Percentiles rank a stretch among this genome's conserved stretches.
Conservation (phyloP, 2,797 vertebrate genomes). For the Neostethus bicornis region DNA sequence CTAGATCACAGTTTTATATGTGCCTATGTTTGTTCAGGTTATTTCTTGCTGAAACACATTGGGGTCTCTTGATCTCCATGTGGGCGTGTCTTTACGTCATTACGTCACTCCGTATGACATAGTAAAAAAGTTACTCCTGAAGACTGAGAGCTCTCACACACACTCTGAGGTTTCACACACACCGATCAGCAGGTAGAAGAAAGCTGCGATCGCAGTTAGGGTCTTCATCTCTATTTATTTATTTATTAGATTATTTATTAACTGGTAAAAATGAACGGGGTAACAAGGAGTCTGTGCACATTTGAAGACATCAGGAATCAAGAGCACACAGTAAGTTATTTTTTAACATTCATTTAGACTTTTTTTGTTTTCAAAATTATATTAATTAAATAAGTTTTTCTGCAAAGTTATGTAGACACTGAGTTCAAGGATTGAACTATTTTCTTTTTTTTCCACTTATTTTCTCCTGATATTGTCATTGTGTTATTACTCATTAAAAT, state of each 20-base stretch:
- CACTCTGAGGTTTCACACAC: background rate
- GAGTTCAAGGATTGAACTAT: background rate
- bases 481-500: background rate
- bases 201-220: constrained; percentile 1
- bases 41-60: too few relatives aligned
- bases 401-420: background rate
- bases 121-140: constrained; percentile 11
- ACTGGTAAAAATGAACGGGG: constrained; percentile 70
- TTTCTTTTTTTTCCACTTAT: background rate
- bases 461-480: background rate
- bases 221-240: constrained; percentile 8
- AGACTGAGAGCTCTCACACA: background rate
- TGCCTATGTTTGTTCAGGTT: constrained; percentile 1
- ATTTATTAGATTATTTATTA: constrained; percentile 42
- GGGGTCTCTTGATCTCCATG: constrained; percentile 29
- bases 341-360: background rate
- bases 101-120: constrained; percentile 52
- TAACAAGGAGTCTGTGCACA: constrained; percentile 76
- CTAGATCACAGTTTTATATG: background rate
- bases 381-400: too few relatives aligned
- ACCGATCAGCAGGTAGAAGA: constrained; percentile 3
- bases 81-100: constrained; percentile 36
- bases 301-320: constrained; percentile 75
- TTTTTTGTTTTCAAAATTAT: too few relatives aligned
- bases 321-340: constrained; percentile 66